These are phyloP conservation scores for Masticophis lateralis DNA, from an alignment of 2,797 vertebrate genomes.

Conservation along the genomic window DNA sequence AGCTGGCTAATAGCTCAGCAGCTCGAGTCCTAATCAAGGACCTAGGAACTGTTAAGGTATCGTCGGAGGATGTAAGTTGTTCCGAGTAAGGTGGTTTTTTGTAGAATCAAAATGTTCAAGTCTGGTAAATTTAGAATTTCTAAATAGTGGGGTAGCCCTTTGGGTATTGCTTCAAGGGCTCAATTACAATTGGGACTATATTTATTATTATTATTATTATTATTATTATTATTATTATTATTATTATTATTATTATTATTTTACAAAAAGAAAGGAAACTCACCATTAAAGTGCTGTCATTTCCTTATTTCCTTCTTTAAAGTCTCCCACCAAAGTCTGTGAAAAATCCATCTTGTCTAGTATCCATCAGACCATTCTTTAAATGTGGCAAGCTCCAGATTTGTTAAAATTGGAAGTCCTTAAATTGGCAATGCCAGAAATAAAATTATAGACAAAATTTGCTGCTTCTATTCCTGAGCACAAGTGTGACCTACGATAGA, in stretches of 20 bases:
- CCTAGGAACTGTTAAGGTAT: too few relatives aligned
- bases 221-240: too few relatives aligned
- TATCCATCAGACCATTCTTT: neutral
- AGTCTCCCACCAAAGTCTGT: neutral
- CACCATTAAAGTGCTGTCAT: neutral
- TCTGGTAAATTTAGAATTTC: too few relatives aligned
- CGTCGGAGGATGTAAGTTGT: too few relatives aligned
- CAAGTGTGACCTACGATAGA: neutral
- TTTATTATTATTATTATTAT: too few relatives aligned
- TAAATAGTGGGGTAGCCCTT: too few relatives aligned
- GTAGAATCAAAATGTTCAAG: too few relatives aligned
- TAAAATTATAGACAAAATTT: fast-evolving
- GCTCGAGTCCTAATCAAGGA: too few relatives aligned
- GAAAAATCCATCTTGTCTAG: neutral
- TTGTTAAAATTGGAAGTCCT: neutral
- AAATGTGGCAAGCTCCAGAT: neutral
- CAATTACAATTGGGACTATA: too few relatives aligned
- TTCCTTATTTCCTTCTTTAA: neutral
- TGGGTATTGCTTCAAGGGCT: too few relatives aligned
- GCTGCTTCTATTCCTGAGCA: constrained; percentile 6
- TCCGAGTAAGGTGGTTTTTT: too few relatives aligned
- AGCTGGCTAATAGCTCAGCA: too few relatives aligned
- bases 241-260: neutral
- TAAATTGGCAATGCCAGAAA: neutral
- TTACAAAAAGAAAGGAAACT: neutral